Conservation (phyloP, 2,888 invertebrate genomes). For the Epistrophe grossulariae region DNA sequence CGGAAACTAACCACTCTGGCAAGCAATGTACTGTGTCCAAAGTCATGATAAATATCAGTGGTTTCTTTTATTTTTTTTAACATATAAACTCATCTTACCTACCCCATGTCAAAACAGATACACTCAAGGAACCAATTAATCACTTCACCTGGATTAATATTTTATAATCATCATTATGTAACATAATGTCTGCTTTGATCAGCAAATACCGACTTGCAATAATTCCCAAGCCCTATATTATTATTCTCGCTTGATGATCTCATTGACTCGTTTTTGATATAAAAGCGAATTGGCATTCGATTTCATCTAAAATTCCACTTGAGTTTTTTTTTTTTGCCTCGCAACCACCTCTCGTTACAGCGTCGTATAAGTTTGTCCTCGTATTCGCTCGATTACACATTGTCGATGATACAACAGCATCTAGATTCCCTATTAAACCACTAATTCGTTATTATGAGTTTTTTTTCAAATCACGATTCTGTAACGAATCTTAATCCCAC, state of each 20-base stretch:
- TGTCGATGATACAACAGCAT: not conserved
- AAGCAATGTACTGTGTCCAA: not conserved
- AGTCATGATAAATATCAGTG: not conserved
- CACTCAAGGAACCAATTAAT: conserved; percentile 5
- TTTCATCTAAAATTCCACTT: conserved; percentile 36
- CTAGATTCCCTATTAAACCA: conserved; percentile 42
- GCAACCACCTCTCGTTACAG: not conserved
- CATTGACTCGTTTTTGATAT: conserved; percentile 3
- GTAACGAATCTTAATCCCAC: conserved; percentile 55
- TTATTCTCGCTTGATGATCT: conserved; percentile 3
- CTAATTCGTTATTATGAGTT: conserved; percentile 57
- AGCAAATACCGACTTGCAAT: not conserved
- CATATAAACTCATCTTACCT: not conserved
- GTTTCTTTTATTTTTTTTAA: too few species aligned
- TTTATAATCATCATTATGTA: not conserved
- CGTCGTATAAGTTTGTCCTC: not conserved
- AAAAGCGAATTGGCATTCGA: conserved; percentile 14
- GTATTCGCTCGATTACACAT: conserved; percentile 35
- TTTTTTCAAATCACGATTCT: conserved; percentile 53
- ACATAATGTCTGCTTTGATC: conserved; percentile 2
- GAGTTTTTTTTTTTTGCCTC: not conserved
- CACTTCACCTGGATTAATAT: conserved; percentile 16
- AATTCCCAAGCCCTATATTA: not conserved
- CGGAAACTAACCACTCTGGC: not conserved
- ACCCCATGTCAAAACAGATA: not conserved